Percentiles rank a stretch among this genome's conserved stretches.
These are phyloP conservation scores for Mechanitis mazaeus DNA, from an alignment of 2,888 invertebrate genomes.

Conservation along the genomic window DNA sequence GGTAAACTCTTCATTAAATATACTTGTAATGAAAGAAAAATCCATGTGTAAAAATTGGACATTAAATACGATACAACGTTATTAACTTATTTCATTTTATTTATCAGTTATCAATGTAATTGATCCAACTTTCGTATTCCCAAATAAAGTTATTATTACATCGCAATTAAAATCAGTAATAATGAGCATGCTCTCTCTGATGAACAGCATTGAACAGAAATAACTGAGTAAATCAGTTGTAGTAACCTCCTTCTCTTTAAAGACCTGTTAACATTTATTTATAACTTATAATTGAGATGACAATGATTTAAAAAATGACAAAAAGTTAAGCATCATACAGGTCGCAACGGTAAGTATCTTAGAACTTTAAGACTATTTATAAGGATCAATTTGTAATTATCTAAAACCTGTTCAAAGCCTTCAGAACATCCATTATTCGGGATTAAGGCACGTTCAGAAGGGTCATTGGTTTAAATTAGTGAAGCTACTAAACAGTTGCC, in stretches of 20 bases:
- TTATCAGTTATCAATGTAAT: conserved; percentile 6
- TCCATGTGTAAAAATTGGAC: too few relatives aligned
- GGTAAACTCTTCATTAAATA: background rate
- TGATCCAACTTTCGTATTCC: conserved; percentile 5
- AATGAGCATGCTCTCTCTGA: conserved; percentile 51
- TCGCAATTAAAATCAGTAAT: conserved; percentile 35
- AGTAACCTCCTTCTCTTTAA: conserved; percentile 38
- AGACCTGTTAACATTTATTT: too few relatives aligned
- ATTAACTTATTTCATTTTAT: background rate
- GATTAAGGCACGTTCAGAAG: conserved; percentile 26
- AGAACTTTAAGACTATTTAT: conserved; percentile 13
- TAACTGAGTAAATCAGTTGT: conserved; percentile 46
- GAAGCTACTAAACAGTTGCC: conserved; percentile 28
- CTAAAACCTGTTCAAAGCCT: conserved; percentile 15
- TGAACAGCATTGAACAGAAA: conserved; percentile 36
- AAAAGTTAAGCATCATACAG: background rate
- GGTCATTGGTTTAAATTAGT: conserved; percentile 28
- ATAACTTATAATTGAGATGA: too few relatives aligned
- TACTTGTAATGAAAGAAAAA: background rate
- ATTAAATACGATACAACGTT: background rate
- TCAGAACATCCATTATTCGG: conserved; percentile 21
- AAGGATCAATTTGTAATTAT: conserved; percentile 14
- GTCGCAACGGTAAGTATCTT: background rate
- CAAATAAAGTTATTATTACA: conserved; percentile 35
- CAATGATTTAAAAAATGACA: too few relatives aligned